phyloP scores from a whole-genome alignment of 1,140 invertebrate species.

The Archegozetes longisetosus region DNA sequence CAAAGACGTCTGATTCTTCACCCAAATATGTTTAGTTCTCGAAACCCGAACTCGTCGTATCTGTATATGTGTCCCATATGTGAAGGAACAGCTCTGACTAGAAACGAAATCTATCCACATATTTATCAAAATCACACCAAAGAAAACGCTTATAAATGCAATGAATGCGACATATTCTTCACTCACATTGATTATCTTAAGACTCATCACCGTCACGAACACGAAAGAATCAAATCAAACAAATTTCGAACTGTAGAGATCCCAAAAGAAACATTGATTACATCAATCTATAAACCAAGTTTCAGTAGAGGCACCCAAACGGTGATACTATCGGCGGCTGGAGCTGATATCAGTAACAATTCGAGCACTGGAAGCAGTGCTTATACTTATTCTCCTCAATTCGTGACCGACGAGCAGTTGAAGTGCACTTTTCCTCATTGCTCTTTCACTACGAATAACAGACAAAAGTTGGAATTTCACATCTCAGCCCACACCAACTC shows the following conservation, averaged over 20 bases:
- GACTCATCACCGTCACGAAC: background rate
- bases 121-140: slow-evolving; percentile 5
- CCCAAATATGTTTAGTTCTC: background rate
- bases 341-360: background rate
- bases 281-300: background rate
- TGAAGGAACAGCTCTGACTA: background rate
- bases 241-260: background rate
- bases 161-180: slow-evolving; percentile 12
- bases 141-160: background rate
- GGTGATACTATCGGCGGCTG: background rate
- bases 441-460: background rate
- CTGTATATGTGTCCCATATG: background rate
- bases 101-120: slow-evolving; percentile 10
- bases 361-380: background rate
- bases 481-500: background rate
- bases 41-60: background rate
- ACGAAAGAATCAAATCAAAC: background rate
- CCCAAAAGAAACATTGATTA: background rate
- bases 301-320: background rate
- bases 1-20: background rate
- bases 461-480: background rate
- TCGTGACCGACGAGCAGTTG: background rate
- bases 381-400: background rate
- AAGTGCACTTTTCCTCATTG: background rate
- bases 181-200: slow-evolving; percentile 9